These are phyloP conservation scores for Isurus oxyrinchus DNA, from an alignment of 2,113 vertebrate genomes.

Conservation along the genomic window DNA sequence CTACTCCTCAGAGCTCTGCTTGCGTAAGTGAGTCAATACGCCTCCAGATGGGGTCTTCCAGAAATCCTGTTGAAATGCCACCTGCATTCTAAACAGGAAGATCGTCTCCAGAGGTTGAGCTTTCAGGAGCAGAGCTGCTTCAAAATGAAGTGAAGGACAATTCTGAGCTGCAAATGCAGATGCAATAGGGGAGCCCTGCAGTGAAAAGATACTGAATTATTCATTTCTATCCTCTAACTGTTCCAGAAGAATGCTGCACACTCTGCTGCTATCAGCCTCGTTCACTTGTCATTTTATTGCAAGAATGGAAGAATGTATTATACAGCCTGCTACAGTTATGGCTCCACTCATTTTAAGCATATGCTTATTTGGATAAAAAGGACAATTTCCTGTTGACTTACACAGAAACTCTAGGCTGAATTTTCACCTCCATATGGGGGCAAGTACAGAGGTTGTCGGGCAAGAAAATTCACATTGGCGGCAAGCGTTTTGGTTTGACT, in stretches of 20 bases:
- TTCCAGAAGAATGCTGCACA: conserved; percentile 42
- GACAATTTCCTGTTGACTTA: neutral
- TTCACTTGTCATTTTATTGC: neutral
- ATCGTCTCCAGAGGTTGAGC: conserved; percentile 41
- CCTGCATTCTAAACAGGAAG: conserved; percentile 51
- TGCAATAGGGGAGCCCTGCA: conserved; percentile 56
- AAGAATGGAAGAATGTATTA: neutral
- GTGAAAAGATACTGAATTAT: conserved; percentile 69
- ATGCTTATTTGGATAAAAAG: too few species aligned
- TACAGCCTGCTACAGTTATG: neutral
- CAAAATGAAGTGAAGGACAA: conserved; percentile 38
- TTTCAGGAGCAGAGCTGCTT: conserved; percentile 35
- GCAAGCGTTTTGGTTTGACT: too few species aligned
- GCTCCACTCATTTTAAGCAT: neutral
- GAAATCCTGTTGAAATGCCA: conserved; percentile 46
- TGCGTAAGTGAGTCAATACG: neutral
- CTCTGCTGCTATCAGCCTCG: conserved; percentile 29
- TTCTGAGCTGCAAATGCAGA: conserved; percentile 42
- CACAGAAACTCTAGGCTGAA: neutral
- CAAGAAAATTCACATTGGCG: neutral
- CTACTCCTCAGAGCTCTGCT: neutral
- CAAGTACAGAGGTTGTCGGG: neutral
- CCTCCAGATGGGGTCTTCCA: conserved; percentile 43
- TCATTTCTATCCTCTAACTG: conserved; percentile 53
- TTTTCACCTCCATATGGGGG: neutral